phyloP scores from a whole-genome alignment of 2,797 vertebrate genomes.

The Hippopotamyrus pictus region DNA sequence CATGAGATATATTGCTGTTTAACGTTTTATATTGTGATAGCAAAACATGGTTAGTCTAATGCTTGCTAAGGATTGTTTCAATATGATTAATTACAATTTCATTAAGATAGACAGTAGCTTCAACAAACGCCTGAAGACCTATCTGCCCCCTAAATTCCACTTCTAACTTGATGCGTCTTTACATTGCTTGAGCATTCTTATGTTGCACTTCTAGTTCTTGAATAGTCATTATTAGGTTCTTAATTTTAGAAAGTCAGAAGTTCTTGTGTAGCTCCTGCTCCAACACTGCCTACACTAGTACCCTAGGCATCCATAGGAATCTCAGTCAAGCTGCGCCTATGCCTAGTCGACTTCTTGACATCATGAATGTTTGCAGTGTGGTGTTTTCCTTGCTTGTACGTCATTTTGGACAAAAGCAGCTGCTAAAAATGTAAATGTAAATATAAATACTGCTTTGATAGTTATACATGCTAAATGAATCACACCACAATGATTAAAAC shows the following conservation, averaged over 20 bases:
- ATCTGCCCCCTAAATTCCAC: neutral
- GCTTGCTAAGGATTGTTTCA: neutral
- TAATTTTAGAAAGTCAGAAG: neutral
- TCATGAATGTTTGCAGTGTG: neutral
- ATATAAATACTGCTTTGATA: neutral
- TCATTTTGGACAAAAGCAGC: neutral
- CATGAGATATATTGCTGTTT: neutral
- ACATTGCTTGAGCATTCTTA: neutral
- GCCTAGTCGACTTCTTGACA: neutral
- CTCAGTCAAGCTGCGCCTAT: neutral
- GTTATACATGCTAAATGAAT: neutral
- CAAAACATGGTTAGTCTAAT: neutral
- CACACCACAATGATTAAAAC: neutral
- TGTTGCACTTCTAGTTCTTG: neutral
- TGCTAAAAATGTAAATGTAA: neutral
- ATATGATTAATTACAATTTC: neutral
- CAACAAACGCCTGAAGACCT: neutral
- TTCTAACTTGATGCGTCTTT: neutral
- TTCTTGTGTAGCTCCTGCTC: neutral
- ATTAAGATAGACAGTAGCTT: neutral
- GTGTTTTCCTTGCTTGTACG: neutral
- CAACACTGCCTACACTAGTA: neutral
- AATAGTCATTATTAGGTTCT: neutral
- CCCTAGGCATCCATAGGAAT: neutral
- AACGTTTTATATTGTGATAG: neutral